These are phyloP conservation scores for Nematolebias whitei DNA, from an alignment of 2,113 vertebrate genomes.

Conservation along the genomic window DNA sequence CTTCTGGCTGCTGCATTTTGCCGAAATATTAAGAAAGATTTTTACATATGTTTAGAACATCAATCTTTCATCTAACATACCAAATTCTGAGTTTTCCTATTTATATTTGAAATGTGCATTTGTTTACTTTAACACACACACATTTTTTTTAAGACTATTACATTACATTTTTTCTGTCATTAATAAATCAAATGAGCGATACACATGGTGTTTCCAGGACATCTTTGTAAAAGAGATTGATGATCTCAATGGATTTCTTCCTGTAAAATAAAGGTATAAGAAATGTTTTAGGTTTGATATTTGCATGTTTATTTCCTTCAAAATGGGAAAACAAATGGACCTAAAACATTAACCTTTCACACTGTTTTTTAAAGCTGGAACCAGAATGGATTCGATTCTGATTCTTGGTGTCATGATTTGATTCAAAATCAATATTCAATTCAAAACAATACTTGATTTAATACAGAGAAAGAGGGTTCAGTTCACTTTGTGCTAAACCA, in stretches of 20 bases:
- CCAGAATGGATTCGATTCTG: not conserved
- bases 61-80: too few relatives aligned
- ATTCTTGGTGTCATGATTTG: slow-evolving; percentile 5
- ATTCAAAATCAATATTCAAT: slow-evolving; percentile 11
- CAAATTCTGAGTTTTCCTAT: too few relatives aligned
- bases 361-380: slow-evolving; percentile 6
- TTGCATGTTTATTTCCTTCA: not conserved
- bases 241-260: too few relatives aligned
- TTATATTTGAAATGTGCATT: too few relatives aligned
- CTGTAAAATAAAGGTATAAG: too few relatives aligned
- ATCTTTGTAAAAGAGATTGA: too few relatives aligned
- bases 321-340: not conserved
- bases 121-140: too few relatives aligned
- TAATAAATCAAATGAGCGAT: not conserved
- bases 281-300: too few relatives aligned
- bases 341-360: not conserved
- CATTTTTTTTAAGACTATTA: too few relatives aligned
- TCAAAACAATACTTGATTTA: slow-evolving; percentile 16
- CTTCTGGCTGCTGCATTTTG: too few relatives aligned
- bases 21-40: too few relatives aligned
- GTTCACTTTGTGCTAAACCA: slow-evolving; percentile 3
- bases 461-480: slow-evolving; percentile 4
- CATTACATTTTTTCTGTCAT: not conserved
- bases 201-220: not conserved
- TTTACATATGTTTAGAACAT: too few relatives aligned